Base-by-base conservation (phyloP, 2,888 invertebrate genomes). In the Disparrhopalites patrizii region DNA sequence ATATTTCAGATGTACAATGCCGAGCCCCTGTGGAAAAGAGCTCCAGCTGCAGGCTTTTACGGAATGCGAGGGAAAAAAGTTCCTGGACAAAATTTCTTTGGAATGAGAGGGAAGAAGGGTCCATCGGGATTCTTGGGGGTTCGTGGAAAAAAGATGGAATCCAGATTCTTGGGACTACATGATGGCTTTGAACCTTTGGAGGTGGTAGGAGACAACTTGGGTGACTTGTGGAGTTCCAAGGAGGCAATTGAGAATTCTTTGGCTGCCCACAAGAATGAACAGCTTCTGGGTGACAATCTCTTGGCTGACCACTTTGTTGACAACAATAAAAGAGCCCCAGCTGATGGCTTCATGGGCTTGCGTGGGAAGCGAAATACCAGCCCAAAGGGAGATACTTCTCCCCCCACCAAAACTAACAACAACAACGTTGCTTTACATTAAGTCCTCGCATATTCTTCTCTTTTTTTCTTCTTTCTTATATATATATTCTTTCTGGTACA, bases 21-120 rank as follows among this genome's bases (percentile, higher is more conserved):
- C 10, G 63, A 62, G 23, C 47, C 63, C 5, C 10, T 67, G 18
- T 63, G 62, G 57, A 75, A 75, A 51, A 65, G 75, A 62, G 73
- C 75, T 23, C 74, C 74, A 18, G 66, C 74, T 20, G 62, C 71
- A 15, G 72, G 73, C 27, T 74, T 74, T 56, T 71, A 70, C 50
- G 74, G 74, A 18, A 72, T 74, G 72, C 57, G 73, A 62, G 74
- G 74, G 36, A 74, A 74, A 67, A 74, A 74, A 67, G 72, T 72
- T 38, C 75, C 75, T 38, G 67, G 67, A 27, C 66, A 68, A 27
- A 73, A 71, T 66, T 75, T 72, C 62, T 73, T 68, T 65, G 73
- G 73, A 65, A 62, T 73, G 68, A 68, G 75, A 58, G 73, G 73
- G 20, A 75, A 75, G 54, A 70, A 70, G 54, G 75, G 75, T 58